Conservation (phyloP, 2,113 vertebrate species). For the Sclerurus mexicanus region DNA sequence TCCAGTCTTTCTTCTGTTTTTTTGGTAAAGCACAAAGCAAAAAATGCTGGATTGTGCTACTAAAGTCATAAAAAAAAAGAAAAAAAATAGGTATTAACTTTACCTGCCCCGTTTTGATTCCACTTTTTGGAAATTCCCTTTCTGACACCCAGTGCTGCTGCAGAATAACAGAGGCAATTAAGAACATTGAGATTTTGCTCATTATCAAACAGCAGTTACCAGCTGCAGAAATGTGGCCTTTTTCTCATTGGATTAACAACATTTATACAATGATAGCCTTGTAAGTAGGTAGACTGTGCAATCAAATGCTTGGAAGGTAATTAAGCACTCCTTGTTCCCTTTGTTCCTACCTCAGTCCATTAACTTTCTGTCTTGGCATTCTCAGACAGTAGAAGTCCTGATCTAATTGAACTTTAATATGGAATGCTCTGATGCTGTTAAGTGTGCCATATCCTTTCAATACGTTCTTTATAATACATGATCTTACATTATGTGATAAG, state of each 20-base stretch:
- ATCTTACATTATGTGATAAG: neutral
- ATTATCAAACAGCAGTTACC: neutral
- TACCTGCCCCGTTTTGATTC: neutral
- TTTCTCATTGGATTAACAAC: neutral
- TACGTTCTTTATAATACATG: neutral
- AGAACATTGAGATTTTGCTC: neutral
- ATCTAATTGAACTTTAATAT: conserved; percentile 78
- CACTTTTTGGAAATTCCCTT: neutral
- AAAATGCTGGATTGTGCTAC: neutral
- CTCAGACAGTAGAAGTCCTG: conserved; percentile 55
- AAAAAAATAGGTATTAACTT: neutral
- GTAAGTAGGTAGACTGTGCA: neutral
- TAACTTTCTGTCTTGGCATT: conserved; percentile 57
- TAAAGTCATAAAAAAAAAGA: neutral
- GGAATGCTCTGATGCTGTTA: conserved; percentile 74
- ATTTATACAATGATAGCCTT: neutral
- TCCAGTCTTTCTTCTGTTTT: neutral
- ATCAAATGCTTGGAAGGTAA: conserved; percentile 23
- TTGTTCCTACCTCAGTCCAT: conserved; percentile 63
- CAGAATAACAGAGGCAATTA: neutral
- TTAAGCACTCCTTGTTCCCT: conserved; percentile 73
- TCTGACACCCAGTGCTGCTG: neutral
- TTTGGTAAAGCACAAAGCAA: neutral
- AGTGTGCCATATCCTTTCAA: conserved; percentile 68
- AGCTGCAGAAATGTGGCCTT: neutral